Base-by-base conservation (phyloP, 2,888 invertebrate genomes). In the Noctuana brunneofusca region DNA sequence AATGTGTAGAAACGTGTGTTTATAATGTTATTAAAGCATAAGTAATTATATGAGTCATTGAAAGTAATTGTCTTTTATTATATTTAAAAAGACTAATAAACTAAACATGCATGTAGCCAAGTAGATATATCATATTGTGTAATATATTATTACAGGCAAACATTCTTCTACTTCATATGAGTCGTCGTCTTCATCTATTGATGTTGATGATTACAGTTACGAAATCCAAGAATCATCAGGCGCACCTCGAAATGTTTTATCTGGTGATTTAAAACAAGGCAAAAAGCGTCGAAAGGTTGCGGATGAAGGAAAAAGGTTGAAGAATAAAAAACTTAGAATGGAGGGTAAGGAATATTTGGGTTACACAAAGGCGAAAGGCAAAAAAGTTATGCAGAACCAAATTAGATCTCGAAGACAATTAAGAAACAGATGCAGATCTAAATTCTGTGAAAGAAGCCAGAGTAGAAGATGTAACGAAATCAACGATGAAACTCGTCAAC, bases 251-350 rank as follows among this genome's bases (percentile, higher is more conserved):
- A 43, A 11, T 11, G 18, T 9, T 9, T 43, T 18, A 3, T 9
- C 3, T 43, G 3, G 18, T 43, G 3, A 43, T 43, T 43, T 11
- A 43, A 43, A 43, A 18, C 9, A 3, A 43, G 16, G 8, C 14
- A 6, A 6, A 41, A 43, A 43, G 16, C 11, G 11, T 43, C 43
- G 43, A 6, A 43, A 43, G 11, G 4, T 8, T 16, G 11, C 3
- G 43, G 11, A 18, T 18, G 18, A 18, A 35, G 3, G 32, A 0
- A 43, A 43, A 43, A 43, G 11, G 3, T 11, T 18, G 2, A 41
- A 38, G 16, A 41, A 43, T 8, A 18, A 18, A 43, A 43, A 43
- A 43, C 43, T 41, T 18, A 16, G 41, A 41, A 41, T 41, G 41
- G 41, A 41, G 9, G 41, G 41, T 1, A 43, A 43, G 41, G 41